Conservation (phyloP, 1,140 invertebrate genomes). For the Apocrypta bakeri region DNA sequence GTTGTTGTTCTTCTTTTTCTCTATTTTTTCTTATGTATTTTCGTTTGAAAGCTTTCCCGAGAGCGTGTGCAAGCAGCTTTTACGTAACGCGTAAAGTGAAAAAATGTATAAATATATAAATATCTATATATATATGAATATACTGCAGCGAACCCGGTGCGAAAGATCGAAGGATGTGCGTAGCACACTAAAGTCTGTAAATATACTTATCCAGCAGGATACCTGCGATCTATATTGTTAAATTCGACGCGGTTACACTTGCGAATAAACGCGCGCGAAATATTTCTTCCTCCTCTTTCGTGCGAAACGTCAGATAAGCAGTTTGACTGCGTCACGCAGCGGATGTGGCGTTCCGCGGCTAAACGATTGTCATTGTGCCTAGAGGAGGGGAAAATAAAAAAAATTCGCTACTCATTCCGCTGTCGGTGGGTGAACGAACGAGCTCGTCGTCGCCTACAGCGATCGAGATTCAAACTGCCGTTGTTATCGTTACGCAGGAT, state of each 20-base stretch:
- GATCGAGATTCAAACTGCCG: conserved; percentile 27
- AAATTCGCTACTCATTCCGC: conserved; percentile 47
- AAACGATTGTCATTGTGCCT: conserved; percentile 39
- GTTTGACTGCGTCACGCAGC: neutral
- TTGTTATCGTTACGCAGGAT: neutral
- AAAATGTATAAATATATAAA: conserved; percentile 41
- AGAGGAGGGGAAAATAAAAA: conserved; percentile 16
- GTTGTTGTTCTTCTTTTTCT: neutral
- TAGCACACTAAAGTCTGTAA: conserved; percentile 58
- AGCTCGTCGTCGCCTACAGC: neutral
- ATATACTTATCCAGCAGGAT: conserved; percentile 49
- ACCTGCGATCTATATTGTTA: conserved; percentile 8
- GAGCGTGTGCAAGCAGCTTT: neutral
- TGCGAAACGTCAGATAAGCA: too few relatives aligned
- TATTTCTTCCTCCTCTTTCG: neutral
- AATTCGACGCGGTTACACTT: neutral
- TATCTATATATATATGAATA: too few relatives aligned
- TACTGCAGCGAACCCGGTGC: too few relatives aligned
- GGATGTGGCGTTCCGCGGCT: conserved; percentile 40
- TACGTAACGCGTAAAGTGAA: too few relatives aligned
- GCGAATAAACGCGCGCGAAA: neutral
- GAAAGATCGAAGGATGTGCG: conserved; percentile 42
- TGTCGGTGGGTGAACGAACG: conserved; percentile 31
- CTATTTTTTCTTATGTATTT: neutral
- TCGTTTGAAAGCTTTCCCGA: neutral